Conservation (phyloP, 2,888 invertebrate genomes). For the Amblyjoppa proteus region DNA sequence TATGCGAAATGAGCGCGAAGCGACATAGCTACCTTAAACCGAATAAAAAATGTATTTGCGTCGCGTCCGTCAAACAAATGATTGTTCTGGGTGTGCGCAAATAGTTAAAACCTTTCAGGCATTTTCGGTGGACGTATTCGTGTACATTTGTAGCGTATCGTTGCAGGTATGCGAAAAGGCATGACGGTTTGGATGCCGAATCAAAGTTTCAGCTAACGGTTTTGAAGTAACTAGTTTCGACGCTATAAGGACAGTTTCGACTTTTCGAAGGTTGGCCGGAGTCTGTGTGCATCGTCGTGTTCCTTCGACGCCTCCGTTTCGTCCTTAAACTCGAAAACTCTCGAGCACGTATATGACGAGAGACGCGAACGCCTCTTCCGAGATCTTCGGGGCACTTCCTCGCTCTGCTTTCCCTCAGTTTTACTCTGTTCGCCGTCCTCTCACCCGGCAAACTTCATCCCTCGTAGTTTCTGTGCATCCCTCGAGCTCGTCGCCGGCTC, state of each 20-base stretch:
- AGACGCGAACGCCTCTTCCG: constrained; percentile 38
- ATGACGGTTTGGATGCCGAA: not conserved
- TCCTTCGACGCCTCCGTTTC: constrained; percentile 46
- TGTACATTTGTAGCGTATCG: not conserved
- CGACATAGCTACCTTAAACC: too few species aligned
- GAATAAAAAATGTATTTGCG: too few species aligned
- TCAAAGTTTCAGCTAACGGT: constrained; percentile 54
- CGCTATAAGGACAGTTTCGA: constrained; percentile 34
- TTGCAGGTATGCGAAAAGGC: not conserved
- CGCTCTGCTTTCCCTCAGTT: constrained; percentile 5
- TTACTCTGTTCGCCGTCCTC: constrained; percentile 11
- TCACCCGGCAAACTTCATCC: not conserved
- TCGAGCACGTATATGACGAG: constrained; percentile 36
- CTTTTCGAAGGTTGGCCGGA: constrained; percentile 5
- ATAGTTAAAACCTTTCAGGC: not conserved
- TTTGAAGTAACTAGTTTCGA: constrained; percentile 59
- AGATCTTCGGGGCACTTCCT: constrained; percentile 31
- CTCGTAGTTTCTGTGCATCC: constrained; percentile 21
- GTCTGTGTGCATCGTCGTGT: constrained; percentile 32
- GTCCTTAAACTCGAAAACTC: constrained; percentile 62
- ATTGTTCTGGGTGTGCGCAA: not conserved
- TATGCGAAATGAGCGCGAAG: too few species aligned
- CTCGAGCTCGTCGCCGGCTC: constrained; percentile 47
- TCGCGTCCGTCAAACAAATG: too few species aligned
- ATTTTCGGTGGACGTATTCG: not conserved